Evolutionary conservation across 30 jellyfish, hydroid and myxozoan species (phyloP).

Genomic region (Chrysaora quinquecirrha): DNA sequence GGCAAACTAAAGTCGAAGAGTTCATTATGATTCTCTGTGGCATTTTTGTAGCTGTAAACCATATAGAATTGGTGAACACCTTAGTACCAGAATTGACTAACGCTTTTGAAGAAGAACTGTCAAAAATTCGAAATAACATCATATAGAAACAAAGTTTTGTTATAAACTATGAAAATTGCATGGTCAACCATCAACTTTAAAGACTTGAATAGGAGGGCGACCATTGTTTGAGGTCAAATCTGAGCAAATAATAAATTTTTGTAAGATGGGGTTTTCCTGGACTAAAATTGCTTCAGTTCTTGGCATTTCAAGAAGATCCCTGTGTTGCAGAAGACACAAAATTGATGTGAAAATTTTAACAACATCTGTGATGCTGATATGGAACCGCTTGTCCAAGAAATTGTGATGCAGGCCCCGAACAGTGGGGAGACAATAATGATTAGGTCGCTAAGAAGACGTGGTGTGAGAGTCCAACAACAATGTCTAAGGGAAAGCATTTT

Average conservation of each 20-base stretch:
- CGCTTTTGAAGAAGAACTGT: background rate
- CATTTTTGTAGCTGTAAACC: conserved; percentile 33
- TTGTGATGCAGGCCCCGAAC: background rate
- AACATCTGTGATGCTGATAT: background rate
- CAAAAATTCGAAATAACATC: background rate
- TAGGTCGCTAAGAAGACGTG: background rate
- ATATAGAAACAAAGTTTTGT: background rate
- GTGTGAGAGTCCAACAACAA: conserved; percentile 1
- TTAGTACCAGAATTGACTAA: background rate
- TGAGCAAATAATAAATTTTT: background rate
- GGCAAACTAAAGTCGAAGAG: conserved; percentile 30
- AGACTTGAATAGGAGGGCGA: background rate
- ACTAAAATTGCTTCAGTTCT: conserved; percentile 12
- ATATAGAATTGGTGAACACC: conserved; percentile 4
- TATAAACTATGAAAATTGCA: background rate
- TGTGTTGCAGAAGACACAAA: conserved; percentile 10
- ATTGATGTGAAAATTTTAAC: background rate
- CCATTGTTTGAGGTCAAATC: background rate
- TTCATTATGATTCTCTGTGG: conserved; percentile 28
- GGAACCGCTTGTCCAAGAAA: background rate
- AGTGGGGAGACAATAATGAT: background rate
- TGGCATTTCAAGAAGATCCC: conserved; percentile 31
- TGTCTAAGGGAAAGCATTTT: conserved; percentile 19
- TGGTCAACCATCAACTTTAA: too few species aligned
- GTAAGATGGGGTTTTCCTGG: conserved; percentile 9